Base-by-base conservation (phyloP, 2,113 vertebrate species). In the Bufo bufo region DNA sequence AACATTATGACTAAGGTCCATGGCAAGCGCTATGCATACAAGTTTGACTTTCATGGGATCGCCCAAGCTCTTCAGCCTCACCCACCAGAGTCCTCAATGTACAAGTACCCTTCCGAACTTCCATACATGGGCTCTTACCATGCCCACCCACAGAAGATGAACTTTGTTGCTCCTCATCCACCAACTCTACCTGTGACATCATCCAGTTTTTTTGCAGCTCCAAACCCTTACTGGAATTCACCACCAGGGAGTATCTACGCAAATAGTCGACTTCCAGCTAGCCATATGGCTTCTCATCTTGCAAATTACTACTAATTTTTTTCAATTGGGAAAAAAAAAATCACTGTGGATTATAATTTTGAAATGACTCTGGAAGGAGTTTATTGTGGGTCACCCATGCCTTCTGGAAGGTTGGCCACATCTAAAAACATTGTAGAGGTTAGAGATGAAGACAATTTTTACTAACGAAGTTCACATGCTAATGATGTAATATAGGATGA, bases 1-100 rank as follows among this genome's bases (percentile, higher is more conserved):
- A 97, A 97, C 92, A 97, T 97, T 94, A 97, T 97, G 97, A 97
- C 97, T 94, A 97, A 97, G 82, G 97, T 97, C 83, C 97, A 97
- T 0, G 97, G 97, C 87, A 97, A 97, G 90, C 95, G 97, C 89
- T 97, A 97, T 0, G 97, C 97, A 89, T 97, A 97, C 93, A 97
- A 97, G 89, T 97, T 97, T 20, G 97, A 97, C 93, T 97, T 97
- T 94, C 97, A 97, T 0, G 96, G 97, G n/a, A 97, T 97, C 0
- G 96, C 96, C 69, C 97, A 97, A 93, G 97, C 97, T 47, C 93
- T 97, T 7, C 97, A 97, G 91, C 97, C 97, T 1, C 97, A 97
- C 81, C 96, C 96, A 0, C 96, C 97, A 0, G 97, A 97, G 83
- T 95, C 97, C 0, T 95, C 96, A 14, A 95, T 97, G 91, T 97